Evolutionary conservation across 2,113 vertebrate genomes (phyloP).

Genomic region (Variabilichromis moorii): DNA sequence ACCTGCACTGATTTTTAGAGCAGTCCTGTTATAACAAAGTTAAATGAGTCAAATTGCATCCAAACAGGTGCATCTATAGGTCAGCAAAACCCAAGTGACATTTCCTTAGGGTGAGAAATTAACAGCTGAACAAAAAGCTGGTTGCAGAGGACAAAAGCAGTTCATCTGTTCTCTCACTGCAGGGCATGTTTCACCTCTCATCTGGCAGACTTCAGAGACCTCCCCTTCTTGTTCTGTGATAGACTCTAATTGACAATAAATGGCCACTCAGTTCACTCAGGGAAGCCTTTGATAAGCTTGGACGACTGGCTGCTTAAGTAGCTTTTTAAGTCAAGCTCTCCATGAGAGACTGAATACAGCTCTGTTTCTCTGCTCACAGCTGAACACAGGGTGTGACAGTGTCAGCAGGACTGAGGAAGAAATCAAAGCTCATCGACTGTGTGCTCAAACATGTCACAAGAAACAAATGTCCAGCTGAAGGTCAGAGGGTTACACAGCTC

Average conservation of each 20-base stretch:
- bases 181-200: neutral
- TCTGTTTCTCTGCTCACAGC: neutral
- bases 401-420: neutral
- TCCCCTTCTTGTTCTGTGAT: neutral
- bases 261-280: constrained; percentile 22
- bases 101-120: neutral
- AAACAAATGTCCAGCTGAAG: neutral
- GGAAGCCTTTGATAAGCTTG: constrained; percentile 50
- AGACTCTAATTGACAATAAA: constrained; percentile 38
- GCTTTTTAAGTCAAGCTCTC: constrained; percentile 23
- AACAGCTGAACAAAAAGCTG: neutral
- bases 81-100: neutral
- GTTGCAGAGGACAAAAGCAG: neutral
- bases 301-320: constrained; percentile 23
- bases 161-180: neutral
- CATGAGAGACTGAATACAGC: neutral
- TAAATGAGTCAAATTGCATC: neutral
- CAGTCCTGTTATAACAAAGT: neutral
- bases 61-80: neutral
- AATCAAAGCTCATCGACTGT: neutral
- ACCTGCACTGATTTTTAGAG: neutral
- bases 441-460: neutral
- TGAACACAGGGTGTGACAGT: neutral
- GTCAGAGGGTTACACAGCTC: neutral
- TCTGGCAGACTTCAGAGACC: constrained; percentile 12